phyloP scores from a whole-genome alignment of 2,113 vertebrate genomes.

The Oncorhynchus kisutch region DNA sequence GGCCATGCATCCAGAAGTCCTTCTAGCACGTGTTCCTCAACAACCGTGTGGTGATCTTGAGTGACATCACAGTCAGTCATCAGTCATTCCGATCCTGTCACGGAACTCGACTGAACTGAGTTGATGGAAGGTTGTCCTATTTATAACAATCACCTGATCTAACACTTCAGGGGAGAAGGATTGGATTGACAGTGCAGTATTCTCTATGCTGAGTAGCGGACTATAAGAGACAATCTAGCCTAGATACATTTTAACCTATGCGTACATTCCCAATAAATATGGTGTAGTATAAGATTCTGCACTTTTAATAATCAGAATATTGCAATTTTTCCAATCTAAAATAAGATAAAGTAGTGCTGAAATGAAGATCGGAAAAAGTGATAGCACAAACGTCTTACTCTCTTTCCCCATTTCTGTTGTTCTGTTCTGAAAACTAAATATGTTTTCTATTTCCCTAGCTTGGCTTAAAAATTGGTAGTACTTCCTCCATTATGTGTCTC shows the following conservation, averaged over 20 bases:
- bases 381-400: too few relatives aligned
- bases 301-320: too few relatives aligned
- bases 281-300: too few relatives aligned
- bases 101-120: not conserved
- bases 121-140: conserved; percentile 8
- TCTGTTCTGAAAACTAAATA: not conserved
- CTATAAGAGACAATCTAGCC: too few relatives aligned
- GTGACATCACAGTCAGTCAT: conserved; percentile 13
- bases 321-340: too few relatives aligned
- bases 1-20: not conserved
- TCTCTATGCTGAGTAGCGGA: not conserved
- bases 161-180: conserved; percentile 35
- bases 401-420: not conserved
- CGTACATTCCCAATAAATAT: too few relatives aligned
- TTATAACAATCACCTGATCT: conserved; percentile 11
- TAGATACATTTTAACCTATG: too few relatives aligned
- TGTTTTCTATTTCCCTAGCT: conserved; percentile 38
- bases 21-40: conserved; percentile 3
- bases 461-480: conserved; percentile 71
- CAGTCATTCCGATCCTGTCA: conserved; percentile 5
- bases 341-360: too few relatives aligned
- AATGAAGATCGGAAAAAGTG: too few relatives aligned
- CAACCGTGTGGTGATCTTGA: conserved; percentile 3
- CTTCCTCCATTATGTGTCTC: conserved; percentile 62
- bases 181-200: conserved; percentile 65